These are phyloP conservation scores for Thyatira batis DNA, from an alignment of 2,888 invertebrate genomes.

Conservation along the genomic window DNA sequence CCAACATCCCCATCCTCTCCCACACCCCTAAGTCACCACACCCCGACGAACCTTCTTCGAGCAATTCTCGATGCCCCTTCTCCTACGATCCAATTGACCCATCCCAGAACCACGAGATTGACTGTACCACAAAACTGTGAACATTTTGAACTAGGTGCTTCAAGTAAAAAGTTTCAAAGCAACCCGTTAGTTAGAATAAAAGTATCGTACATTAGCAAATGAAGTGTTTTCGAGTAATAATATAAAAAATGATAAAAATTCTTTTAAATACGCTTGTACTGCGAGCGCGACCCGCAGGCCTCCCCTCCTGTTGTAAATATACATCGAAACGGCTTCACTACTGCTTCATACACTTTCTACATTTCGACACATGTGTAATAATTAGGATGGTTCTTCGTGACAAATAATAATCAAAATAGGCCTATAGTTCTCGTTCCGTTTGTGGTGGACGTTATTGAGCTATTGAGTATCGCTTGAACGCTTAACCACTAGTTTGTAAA, in stretches of 20 bases:
- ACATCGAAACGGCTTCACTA: conserved; percentile 60
- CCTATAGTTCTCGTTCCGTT: conserved; percentile 49
- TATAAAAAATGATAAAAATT: conserved; percentile 45
- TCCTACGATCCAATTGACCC: conserved; percentile 8
- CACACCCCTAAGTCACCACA: conserved; percentile 28
- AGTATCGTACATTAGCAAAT: conserved; percentile 38
- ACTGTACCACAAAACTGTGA: conserved; percentile 32
- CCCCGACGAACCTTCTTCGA: conserved; percentile 27
- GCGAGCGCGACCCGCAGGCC: conserved; percentile 49
- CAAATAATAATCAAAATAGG: conserved; percentile 53
- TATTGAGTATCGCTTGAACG: conserved; percentile 43
- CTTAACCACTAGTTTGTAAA: conserved; percentile 42
- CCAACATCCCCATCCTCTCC: conserved; percentile 34
- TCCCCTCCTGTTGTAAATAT: conserved; percentile 65
- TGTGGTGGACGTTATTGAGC: conserved; percentile 35
- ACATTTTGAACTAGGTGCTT: conserved; percentile 45
- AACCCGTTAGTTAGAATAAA: conserved; percentile 37
- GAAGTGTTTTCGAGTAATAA: conserved; percentile 39
- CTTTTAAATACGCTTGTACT: conserved; percentile 62
- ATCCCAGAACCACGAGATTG: conserved; percentile 26
- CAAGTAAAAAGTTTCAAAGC: conserved; percentile 33
- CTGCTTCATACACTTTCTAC: conserved; percentile 73
- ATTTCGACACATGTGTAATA: conserved; percentile 66
- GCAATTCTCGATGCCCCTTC: conserved; percentile 5
- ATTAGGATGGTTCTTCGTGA: conserved; percentile 52